These are phyloP conservation scores for Bombus waltoni DNA, from an alignment of 1,140 invertebrate genomes.

Conservation along the genomic window DNA sequence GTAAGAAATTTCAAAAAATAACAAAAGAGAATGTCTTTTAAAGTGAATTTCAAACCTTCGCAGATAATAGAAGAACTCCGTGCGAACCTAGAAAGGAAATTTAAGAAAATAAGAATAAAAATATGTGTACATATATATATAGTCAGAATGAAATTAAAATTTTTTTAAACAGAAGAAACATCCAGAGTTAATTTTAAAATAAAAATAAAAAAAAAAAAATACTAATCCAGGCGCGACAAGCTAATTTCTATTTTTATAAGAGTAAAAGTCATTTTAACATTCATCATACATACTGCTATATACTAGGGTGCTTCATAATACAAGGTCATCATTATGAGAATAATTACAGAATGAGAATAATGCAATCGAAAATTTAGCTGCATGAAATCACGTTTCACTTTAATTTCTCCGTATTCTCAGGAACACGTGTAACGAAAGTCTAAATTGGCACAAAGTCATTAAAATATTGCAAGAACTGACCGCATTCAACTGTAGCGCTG, in stretches of 20 bases:
- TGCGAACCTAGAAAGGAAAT: no score
- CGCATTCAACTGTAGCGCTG: neutral
- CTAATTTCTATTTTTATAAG: neutral
- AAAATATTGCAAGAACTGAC: neutral
- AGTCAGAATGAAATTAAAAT: no score
- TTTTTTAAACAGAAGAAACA: no score
- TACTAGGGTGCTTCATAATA: neutral
- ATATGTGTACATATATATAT: no score
- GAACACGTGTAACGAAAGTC: neutral
- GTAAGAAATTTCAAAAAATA: no score
- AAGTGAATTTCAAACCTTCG: no score
- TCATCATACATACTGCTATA: neutral
- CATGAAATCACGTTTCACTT: neutral
- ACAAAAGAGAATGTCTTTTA: no score
- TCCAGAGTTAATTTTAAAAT: neutral
- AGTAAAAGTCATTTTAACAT: neutral
- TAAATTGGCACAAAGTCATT: neutral
- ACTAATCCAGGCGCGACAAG: no score
- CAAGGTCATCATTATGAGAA: neutral
- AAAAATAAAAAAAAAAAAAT: neutral
- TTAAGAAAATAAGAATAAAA: no score
- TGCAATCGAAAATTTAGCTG: neutral
- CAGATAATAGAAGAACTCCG: no score
- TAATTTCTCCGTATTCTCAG: neutral
- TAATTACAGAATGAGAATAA: neutral